Evolutionary conservation across 1,140 invertebrate genomes (phyloP).

Genomic region (Drosophila eugracilis): DNA sequence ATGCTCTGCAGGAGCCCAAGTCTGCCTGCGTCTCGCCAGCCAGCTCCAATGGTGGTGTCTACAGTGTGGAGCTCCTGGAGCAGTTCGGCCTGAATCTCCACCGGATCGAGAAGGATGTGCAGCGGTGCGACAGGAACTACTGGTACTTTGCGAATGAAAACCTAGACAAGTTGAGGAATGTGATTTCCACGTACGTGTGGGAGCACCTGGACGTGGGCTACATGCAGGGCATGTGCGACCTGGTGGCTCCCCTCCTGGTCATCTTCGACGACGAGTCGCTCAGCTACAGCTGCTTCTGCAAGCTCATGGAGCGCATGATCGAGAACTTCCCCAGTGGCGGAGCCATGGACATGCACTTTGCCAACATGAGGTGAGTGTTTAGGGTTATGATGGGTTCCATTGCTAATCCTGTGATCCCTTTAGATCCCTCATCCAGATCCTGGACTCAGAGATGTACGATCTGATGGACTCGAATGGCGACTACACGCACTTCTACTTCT

Average conservation of each 20-base stretch:
- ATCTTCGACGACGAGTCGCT: slow-evolving; percentile 96
- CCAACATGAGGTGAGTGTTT: slow-evolving; percentile 92
- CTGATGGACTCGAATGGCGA: slow-evolving; percentile 97
- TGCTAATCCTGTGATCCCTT: slow-evolving; percentile 3
- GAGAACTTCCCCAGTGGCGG: slow-evolving; percentile 97
- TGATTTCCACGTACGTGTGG: slow-evolving; percentile 99
- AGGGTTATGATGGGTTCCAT: not conserved
- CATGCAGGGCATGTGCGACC: slow-evolving; percentile 98
- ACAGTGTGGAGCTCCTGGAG: slow-evolving; percentile 94
- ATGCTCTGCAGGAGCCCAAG: slow-evolving; percentile 85
- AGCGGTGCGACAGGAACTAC: slow-evolving; percentile 97
- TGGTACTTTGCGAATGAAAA: slow-evolving; percentile 95
- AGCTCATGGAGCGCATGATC: slow-evolving; percentile 95
- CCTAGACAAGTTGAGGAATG: slow-evolving; percentile 96
- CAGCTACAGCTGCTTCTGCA: slow-evolving; percentile 96
- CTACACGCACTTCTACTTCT: slow-evolving; percentile 99
- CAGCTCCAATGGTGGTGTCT: slow-evolving; percentile 94
- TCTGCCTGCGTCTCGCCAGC: slow-evolving; percentile 91
- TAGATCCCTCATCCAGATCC: slow-evolving; percentile 92
- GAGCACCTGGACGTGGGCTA: slow-evolving; percentile 96
- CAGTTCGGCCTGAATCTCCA: slow-evolving; percentile 96
- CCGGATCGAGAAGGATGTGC: slow-evolving; percentile 98
- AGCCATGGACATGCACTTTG: slow-evolving; percentile 97
- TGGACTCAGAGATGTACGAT: slow-evolving; percentile 97
- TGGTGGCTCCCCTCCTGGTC: slow-evolving; percentile 96